Percentiles rank a stretch among this genome's conserved stretches.
Evolutionary conservation across 2,888 invertebrate species (phyloP).

Genomic region (Meteorus cinctellus): DNA sequence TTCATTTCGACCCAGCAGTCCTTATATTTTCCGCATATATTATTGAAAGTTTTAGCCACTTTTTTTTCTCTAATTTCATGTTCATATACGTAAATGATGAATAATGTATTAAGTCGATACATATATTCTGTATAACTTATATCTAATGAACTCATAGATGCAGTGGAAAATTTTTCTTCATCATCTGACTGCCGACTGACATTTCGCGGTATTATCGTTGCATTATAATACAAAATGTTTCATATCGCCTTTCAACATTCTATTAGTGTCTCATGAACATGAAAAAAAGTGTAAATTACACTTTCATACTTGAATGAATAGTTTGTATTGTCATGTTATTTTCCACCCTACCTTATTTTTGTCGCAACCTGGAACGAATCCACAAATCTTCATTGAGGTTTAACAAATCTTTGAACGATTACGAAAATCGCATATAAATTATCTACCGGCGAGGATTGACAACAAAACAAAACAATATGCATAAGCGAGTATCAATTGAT

Average conservation of each 20-base stretch:
- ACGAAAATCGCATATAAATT: background rate
- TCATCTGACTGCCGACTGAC: background rate
- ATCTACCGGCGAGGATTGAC: background rate
- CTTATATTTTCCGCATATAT: background rate
- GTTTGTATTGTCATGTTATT: conserved; percentile 13
- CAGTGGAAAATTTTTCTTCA: background rate
- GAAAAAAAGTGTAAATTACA: background rate
- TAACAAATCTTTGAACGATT: background rate
- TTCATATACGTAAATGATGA: background rate
- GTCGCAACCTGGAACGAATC: conserved; percentile 5
- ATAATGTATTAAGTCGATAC: background rate
- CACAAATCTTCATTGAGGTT: conserved; percentile 36
- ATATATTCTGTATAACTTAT: background rate
- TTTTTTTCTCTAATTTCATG: background rate
- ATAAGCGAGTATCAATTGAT: background rate
- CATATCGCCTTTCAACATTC: background rate
- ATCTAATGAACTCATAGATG: background rate
- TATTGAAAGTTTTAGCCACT: background rate
- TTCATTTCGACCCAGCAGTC: background rate
- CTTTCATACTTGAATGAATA: background rate
- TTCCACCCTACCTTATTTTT: conserved; percentile 33
- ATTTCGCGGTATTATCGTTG: background rate
- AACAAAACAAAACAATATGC: background rate
- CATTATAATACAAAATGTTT: background rate
- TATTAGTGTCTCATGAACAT: background rate